Conservation (phyloP, 2,113 vertebrate genomes). For the Gallinago media region DNA sequence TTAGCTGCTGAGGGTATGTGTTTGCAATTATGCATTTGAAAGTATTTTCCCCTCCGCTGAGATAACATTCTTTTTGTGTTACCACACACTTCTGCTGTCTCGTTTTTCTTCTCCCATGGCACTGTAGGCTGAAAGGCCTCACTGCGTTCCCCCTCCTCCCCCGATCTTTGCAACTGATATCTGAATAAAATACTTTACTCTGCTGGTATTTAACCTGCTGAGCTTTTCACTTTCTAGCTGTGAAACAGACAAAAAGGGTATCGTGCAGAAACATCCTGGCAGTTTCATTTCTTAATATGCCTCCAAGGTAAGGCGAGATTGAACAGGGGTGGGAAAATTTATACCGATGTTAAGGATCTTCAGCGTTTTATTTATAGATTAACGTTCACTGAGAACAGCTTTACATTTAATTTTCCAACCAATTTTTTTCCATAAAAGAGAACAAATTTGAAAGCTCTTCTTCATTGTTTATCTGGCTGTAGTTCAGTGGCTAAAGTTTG, state of each 20-base stretch:
- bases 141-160: slow-evolving; percentile 45
- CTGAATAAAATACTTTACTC: slow-evolving; percentile 72
- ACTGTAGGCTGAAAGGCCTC: slow-evolving; percentile 65
- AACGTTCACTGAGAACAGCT: not conserved
- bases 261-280: slow-evolving; percentile 41
- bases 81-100: slow-evolving; percentile 76
- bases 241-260: slow-evolving; percentile 64
- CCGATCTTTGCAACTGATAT: slow-evolving; percentile 65
- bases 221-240: slow-evolving; percentile 71
- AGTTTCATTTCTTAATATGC: slow-evolving; percentile 50
- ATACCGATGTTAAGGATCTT: not conserved
- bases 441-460: not conserved
- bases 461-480: not conserved
- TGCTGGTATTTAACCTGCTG: slow-evolving; percentile 72
- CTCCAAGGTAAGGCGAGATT: slow-evolving; percentile 46
- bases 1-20: slow-evolving; percentile 75
- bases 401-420: not conserved
- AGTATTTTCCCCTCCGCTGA: slow-evolving; percentile 71
- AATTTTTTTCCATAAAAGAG: not conserved
- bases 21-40: slow-evolving; percentile 76
- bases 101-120: slow-evolving; percentile 70
- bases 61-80: slow-evolving; percentile 77
- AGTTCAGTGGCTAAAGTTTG: not conserved
- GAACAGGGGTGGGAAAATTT: slow-evolving; percentile 36
- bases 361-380: not conserved